These are phyloP conservation scores for Ptychochromis oligacanthus DNA, from an alignment of 2,113 vertebrate genomes.

Conservation along the genomic window DNA sequence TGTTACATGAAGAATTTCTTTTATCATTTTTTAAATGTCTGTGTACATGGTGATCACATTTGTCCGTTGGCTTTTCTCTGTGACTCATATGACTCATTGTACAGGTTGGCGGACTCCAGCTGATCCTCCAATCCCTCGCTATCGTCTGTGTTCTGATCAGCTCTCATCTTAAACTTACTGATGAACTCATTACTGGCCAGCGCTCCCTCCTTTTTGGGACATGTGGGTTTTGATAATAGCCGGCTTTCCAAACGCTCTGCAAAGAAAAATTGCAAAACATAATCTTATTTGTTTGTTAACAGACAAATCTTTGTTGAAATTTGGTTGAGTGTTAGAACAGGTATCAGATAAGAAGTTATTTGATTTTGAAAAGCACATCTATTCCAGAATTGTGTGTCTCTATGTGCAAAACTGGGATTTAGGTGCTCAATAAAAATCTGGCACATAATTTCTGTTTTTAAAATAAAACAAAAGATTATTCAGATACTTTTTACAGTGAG, in stretches of 20 bases:
- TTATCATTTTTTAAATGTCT: neutral
- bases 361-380: neutral
- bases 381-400: neutral
- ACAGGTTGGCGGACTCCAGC: constrained; percentile 51
- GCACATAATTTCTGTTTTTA: neutral
- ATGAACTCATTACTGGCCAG: constrained; percentile 81
- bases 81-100: constrained; percentile 29
- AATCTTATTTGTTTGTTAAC: neutral
- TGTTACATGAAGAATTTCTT: neutral
- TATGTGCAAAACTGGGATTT: neutral
- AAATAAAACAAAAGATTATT: neutral
- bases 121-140: constrained; percentile 39
- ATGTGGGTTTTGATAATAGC: constrained; percentile 34
- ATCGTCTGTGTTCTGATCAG: constrained; percentile 15
- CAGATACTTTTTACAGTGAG: neutral
- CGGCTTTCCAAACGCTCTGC: constrained; percentile 70
- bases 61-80: constrained; percentile 53
- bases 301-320: neutral
- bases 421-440: neutral
- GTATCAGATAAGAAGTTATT: neutral
- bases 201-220: constrained; percentile 71
- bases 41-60: constrained; percentile 22
- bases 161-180: constrained; percentile 67
- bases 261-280: neutral
- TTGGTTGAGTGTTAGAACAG: neutral